Percentiles rank a stretch among this genome's conserved stretches.
Conservation (phyloP, 2,888 invertebrate genomes). For the Elmis aenea region DNA sequence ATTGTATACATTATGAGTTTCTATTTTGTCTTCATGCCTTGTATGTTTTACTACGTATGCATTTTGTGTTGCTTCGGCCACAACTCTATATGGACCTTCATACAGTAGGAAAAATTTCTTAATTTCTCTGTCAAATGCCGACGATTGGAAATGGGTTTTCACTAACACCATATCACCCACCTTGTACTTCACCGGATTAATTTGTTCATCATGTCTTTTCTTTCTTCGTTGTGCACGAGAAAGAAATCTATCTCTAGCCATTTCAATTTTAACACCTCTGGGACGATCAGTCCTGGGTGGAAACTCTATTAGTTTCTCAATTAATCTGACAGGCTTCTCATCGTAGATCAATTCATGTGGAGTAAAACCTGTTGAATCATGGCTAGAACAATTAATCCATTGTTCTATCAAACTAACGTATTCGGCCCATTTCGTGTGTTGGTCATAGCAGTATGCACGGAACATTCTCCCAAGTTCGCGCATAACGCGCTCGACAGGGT, state of each 20-base stretch:
- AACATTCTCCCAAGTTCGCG: conserved; percentile 27
- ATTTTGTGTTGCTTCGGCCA: not conserved
- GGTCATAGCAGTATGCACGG: conserved; percentile 19
- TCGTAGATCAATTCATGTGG: not conserved
- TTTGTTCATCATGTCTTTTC: conserved; percentile 3
- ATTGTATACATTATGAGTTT: conserved; percentile 1
- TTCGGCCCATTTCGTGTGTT: conserved; percentile 21
- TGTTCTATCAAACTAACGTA: not conserved
- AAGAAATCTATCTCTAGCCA: conserved; percentile 2
- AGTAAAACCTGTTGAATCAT: not conserved
- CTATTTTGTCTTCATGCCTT: not conserved
- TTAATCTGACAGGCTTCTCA: not conserved
- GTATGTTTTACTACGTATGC: conserved; percentile 1
- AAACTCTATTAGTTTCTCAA: not conserved
- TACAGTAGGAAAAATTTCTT: conserved; percentile 4
- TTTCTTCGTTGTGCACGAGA: conserved; percentile 2
- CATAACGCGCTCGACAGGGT: conserved; percentile 31
- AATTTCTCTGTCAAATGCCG: conserved; percentile 1
- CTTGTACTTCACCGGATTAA: conserved; percentile 1
- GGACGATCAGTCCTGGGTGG: not conserved
- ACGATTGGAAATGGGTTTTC: conserved; percentile 3
- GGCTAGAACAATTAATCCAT: conserved; percentile 1
- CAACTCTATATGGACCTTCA: conserved; percentile 5
- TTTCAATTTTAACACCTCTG: conserved; percentile 1
- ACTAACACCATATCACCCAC: conserved; percentile 6